phyloP scores from a whole-genome alignment of 2,797 vertebrate genomes.

The Poeciliopsis infans region DNA sequence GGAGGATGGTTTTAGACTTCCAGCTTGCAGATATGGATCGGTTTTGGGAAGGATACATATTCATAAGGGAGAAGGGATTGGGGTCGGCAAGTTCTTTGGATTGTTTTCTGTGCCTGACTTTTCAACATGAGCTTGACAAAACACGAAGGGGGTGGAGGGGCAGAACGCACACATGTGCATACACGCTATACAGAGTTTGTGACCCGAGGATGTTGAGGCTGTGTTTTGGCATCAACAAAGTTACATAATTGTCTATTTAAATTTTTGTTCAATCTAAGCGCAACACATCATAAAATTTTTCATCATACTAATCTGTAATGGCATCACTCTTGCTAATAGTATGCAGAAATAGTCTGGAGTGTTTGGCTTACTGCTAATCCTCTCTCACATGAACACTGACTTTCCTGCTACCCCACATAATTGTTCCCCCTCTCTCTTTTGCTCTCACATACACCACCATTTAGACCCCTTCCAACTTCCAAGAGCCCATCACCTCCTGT shows the following conservation, averaged over 20 bases:
- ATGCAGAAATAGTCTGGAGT: constrained; percentile 24
- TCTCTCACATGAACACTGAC: constrained; percentile 39
- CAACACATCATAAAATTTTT: constrained; percentile 36
- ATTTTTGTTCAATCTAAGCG: constrained; percentile 41
- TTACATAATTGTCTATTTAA: constrained; percentile 60
- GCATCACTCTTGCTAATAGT: constrained; percentile 55
- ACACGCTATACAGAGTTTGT: constrained; percentile 5
- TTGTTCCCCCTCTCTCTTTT: not conserved
- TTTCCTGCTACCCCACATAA: constrained; percentile 30
- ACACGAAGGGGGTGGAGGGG: constrained; percentile 2
- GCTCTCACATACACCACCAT: constrained; percentile 5
- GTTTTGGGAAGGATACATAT: constrained; percentile 73
- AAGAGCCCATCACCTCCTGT: constrained; percentile 71
- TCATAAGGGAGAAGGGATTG: constrained; percentile 75
- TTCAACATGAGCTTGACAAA: constrained; percentile 38
- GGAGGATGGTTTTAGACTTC: constrained; percentile 56
- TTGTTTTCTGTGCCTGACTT: constrained; percentile 58
- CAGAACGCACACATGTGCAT: constrained; percentile 9
- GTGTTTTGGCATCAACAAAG: constrained; percentile 42
- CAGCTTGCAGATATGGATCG: constrained; percentile 73
- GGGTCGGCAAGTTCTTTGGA: constrained; percentile 71
- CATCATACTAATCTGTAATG: constrained; percentile 61
- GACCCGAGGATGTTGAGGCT: constrained; percentile 32
- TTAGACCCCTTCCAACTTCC: constrained; percentile 51
- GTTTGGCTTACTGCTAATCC: constrained; percentile 46